These are phyloP conservation scores for Hoplodrina ambigua DNA, from an alignment of 2,888 invertebrate species.

Conservation along the genomic window DNA sequence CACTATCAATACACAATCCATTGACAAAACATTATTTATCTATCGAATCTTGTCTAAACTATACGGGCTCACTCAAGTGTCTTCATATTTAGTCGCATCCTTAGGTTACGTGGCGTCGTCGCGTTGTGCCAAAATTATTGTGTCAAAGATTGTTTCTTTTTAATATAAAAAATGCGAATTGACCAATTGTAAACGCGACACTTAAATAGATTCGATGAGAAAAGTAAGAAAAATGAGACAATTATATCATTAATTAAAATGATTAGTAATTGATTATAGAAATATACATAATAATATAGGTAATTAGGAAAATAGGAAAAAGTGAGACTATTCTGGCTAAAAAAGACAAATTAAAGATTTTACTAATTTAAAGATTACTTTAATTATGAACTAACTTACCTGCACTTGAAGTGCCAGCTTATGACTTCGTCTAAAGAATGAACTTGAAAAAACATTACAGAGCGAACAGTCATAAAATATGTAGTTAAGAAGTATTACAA, in stretches of 20 bases:
- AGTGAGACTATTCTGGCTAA: background rate
- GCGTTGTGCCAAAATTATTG: background rate
- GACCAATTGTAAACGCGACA: no score
- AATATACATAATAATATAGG: no score
- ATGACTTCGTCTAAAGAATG: background rate
- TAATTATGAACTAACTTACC: background rate
- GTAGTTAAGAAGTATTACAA: background rate
- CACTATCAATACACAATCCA: constrained; percentile 71
- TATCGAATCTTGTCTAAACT: constrained; percentile 71
- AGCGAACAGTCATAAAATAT: constrained; percentile 3
- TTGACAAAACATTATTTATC: constrained; percentile 46
- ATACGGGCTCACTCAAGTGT: constrained; percentile 73
- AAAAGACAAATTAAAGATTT: background rate
- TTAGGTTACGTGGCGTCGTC: constrained; percentile 42
- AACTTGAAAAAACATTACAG: background rate
- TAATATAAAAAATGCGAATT: no score
- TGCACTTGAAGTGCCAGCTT: background rate
- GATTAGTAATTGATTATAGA: no score
- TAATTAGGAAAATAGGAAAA: background rate
- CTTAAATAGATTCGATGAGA: no score
- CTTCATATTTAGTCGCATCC: constrained; percentile 30
- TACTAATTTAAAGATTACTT: background rate
- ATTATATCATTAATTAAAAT: no score
- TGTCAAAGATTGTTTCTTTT: no score
- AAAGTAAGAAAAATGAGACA: no score